A percentile compares a stretch with the other conserved stretches of the same genome.
Conservation (phyloP, 2,113 vertebrate species). For the Semnornis frantzii region DNA sequence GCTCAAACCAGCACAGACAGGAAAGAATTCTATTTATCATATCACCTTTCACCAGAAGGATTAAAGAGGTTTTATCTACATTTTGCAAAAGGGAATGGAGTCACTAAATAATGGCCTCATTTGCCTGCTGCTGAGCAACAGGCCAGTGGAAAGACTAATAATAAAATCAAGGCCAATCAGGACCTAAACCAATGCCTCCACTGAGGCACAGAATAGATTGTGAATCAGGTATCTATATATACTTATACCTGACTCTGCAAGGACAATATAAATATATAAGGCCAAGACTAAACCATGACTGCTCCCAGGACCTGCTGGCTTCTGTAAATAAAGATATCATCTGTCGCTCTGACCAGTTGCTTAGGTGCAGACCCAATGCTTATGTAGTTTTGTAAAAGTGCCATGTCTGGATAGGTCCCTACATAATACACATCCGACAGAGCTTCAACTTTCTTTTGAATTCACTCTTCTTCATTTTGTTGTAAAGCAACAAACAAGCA, state of each 20-base stretch:
- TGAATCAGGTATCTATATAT: slow-evolving; percentile 42
- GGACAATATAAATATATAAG: background rate
- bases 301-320: background rate
- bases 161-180: slow-evolving; percentile 64
- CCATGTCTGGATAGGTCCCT: background rate
- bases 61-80: slow-evolving; percentile 69
- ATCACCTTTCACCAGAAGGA: slow-evolving; percentile 60
- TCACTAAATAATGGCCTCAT: slow-evolving; percentile 62
- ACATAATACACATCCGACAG: background rate
- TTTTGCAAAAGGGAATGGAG: slow-evolving; percentile 40
- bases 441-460: background rate
- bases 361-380: background rate
- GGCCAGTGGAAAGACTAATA: slow-evolving; percentile 53
- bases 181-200: slow-evolving; percentile 42
- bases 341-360: background rate
- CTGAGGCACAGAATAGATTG: background rate
- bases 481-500: background rate
- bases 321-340: background rate
- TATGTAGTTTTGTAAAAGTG: background rate
- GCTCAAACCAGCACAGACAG: too few relatives aligned
- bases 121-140: slow-evolving; percentile 63
- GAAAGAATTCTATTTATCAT: slow-evolving; percentile 60
- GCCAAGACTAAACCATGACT: background rate
- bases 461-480: background rate
- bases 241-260: slow-evolving; percentile 4